Base-by-base conservation (phyloP, 35 echinoderm and acorn worm genomes). In the Apostichopus parvimensis region DNA sequence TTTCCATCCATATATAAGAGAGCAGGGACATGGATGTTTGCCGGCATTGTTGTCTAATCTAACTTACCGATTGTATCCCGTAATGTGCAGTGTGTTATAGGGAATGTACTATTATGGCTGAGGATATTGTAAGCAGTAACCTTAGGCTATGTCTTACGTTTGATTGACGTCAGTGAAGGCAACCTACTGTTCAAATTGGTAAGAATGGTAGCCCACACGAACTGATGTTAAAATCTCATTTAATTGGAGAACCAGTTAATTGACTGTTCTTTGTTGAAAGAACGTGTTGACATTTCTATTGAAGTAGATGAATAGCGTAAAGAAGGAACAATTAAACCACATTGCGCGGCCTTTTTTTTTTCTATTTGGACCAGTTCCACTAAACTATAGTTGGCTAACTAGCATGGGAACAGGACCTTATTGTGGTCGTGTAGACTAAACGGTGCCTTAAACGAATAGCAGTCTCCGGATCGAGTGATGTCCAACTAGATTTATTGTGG, bases 401-500 rank as follows among this genome's bases (percentile, higher is more conserved):
- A 15, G 18, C 79, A 82, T 15, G 54, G 25, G 3, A 82, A 82
- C 79, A 18, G 79, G 79, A 8, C 24, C 24, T n/a, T 12, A 54
- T 56, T 56, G 79, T 82, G 79, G 45, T 6, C 45, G 25, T n/a
- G 53, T 14, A 82, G 79, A 82, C 79, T 55, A 17, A 53, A 53
- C 79, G 79, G 79, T 82, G 79, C 79, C 79, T 82, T 6, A 6
- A 17, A 13, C 79, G 25, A 82, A 82, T 82, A 56, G 45, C 0
- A 34, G 10, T 34, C 25, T 17, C 13, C 55, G 9, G 79, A 82
- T 17, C 25, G n/a, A 53, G 24, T 82, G 79, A 82, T 82, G 55
- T 82, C 79, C 55, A 56, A 82, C 79, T 68, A 68, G 64, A 68
- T 68, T 68, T 68, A 68, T 68, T 68, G 64, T 68, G 64, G 18